phyloP scores from a whole-genome alignment of 2,888 invertebrate species.

The Pammene aurita region DNA sequence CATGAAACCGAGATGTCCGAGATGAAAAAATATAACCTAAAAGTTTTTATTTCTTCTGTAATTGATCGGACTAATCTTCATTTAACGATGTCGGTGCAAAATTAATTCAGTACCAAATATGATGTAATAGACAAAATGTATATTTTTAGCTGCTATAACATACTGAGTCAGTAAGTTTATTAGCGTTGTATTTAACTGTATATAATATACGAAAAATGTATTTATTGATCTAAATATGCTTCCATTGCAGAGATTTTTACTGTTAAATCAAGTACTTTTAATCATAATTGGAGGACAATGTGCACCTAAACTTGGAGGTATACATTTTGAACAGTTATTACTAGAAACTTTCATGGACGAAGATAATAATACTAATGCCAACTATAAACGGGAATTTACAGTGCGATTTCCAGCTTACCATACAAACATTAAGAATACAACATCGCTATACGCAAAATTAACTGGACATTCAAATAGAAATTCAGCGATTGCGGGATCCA shows the following conservation, averaged over 20 bases:
- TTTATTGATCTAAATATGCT: conserved; percentile 12
- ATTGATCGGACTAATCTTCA: no score
- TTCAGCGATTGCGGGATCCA: no score
- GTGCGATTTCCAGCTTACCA: background rate
- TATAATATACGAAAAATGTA: no score
- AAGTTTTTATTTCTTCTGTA: no score
- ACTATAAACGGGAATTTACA: background rate
- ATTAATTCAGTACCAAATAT: no score
- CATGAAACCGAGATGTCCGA: no score
- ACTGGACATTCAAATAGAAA: conserved; percentile 12
- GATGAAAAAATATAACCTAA: no score
- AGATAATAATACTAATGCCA: conserved; percentile 17
- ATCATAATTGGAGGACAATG: conserved; percentile 45
- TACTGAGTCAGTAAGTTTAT: no score
- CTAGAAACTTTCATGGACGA: conserved; percentile 48
- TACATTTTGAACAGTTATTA: conserved; percentile 52
- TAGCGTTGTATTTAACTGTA: no score
- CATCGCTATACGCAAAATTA: conserved; percentile 20
- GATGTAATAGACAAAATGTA: no score
- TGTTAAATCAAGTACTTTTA: conserved; percentile 46
- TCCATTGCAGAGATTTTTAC: conserved; percentile 50
- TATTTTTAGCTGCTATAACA: no score
- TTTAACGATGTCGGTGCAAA: no score
- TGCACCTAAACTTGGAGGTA: conserved; percentile 58
- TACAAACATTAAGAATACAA: conserved; percentile 14